phyloP scores from a whole-genome alignment of 2,113 vertebrate species.

The Caranx melampygus region DNA sequence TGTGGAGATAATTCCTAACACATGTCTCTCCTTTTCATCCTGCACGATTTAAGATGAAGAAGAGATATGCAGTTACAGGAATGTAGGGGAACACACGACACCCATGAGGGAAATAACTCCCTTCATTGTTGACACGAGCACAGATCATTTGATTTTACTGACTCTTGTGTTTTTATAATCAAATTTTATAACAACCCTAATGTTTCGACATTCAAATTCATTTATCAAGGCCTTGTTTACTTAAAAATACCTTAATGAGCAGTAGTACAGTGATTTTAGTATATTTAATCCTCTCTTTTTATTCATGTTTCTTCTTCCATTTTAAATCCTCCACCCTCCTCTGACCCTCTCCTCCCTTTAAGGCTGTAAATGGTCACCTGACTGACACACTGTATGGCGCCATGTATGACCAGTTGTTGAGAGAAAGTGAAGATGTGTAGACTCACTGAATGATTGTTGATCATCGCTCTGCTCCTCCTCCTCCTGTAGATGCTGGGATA shows the following conservation, averaged over 20 bases:
- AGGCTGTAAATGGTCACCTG: slow-evolving; percentile 19
- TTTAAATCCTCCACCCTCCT: slow-evolving; percentile 4
- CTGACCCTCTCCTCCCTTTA: neutral
- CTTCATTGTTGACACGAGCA: too few relatives aligned
- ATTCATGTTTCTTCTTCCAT: neutral
- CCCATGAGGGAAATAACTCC: too few relatives aligned
- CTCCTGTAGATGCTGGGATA: slow-evolving; percentile 94
- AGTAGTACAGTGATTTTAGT: neutral
- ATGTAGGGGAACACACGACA: too few relatives aligned
- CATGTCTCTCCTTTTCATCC: too few relatives aligned
- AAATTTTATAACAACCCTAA: neutral
- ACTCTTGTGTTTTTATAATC: too few relatives aligned
- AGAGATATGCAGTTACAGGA: too few relatives aligned
- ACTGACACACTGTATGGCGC: neutral
- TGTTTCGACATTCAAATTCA: neutral
- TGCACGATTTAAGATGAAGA: too few relatives aligned
- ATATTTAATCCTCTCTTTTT: too few relatives aligned
- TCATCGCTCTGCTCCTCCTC: neutral
- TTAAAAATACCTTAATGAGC: neutral
- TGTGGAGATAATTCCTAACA: too few relatives aligned
- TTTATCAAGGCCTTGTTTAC: neutral
- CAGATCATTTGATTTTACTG: too few relatives aligned
- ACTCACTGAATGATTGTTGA: slow-evolving; percentile 9
- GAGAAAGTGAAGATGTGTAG: neutral
- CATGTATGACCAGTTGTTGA: neutral